Evolutionary conservation across 2,113 vertebrate species (phyloP), one percentile per base, ranked within the genome.

Genomic region (Recurvirostra avosetta): DNA sequence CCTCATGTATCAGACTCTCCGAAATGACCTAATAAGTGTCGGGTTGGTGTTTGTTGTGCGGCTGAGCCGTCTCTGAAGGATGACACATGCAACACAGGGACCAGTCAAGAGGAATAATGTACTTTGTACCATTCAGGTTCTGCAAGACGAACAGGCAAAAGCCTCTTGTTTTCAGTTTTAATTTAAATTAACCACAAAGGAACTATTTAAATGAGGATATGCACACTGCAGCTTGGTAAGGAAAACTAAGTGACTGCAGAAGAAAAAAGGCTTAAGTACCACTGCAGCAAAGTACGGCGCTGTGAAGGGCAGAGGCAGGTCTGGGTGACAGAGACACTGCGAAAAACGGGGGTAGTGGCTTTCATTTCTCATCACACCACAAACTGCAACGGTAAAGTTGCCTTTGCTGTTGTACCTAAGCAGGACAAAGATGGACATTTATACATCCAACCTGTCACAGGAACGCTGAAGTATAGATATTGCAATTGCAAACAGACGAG

Each of bases 131-230:
- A 3, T 45, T 50, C 66, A 21, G 45, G 63, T 40, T 90, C 70
- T 68, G 66, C 74, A 36, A 63, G 66, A 56, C 8, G 36, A 92
- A 93, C 67, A 78, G 73, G 62, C 41, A 59, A 61, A 93, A 85
- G 58, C 11, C 58, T 68, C 85, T 72, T 49, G 66, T n/a, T 85
- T 95, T 90, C 94, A 78, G 52, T 75, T 89, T 90, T 81, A 71
- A 93, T 85, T 90, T 88, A 82, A 78, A 78, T 85, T 82, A 86
- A 73, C 30, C 53, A 73, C 70, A 47, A 61, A 95, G 65, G 38
- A 70, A 12, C 30, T 58, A 66, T 29, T 85, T 38, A 40, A 56
- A 21, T 3, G 30, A 77, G 55, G 55, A 50, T 41, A 66, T 2
- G 29, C 32, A 73, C 30, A 8, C 29, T 53, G 50, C 56, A 36